These are phyloP conservation scores for Xestia ashworthii DNA, from an alignment of 2,888 invertebrate genomes.

Conservation along the genomic window DNA sequence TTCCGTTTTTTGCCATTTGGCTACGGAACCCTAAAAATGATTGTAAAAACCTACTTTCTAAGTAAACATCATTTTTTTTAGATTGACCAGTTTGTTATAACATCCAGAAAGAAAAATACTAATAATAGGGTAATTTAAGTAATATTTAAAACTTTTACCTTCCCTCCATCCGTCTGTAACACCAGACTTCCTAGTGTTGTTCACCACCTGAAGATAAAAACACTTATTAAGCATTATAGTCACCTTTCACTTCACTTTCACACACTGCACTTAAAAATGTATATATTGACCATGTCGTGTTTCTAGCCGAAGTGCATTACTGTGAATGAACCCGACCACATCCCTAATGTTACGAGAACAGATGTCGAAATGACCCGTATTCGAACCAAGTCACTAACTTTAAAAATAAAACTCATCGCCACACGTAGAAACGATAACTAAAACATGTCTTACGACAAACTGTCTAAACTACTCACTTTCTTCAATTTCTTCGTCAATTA, in stretches of 20 bases:
- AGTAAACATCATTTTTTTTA: neutral
- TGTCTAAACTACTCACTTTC: conserved; percentile 57
- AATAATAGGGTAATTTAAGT: neutral
- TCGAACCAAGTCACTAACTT: conserved; percentile 76
- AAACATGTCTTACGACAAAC: conserved; percentile 76
- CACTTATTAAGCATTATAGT: conserved; percentile 68
- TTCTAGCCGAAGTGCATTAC: conserved; percentile 75
- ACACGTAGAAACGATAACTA: conserved; percentile 64
- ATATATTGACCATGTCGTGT: conserved; percentile 81
- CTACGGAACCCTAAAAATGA: too few species aligned
- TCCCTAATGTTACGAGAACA: conserved; percentile 78
- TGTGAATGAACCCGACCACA: conserved; percentile 70
- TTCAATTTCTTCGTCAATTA: conserved; percentile 49
- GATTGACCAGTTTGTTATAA: neutral
- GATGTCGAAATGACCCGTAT: conserved; percentile 84
- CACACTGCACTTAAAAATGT: conserved; percentile 50
- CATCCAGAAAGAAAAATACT: neutral
- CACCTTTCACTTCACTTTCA: conserved; percentile 75
- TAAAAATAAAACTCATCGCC: conserved; percentile 78
- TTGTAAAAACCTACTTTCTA: too few species aligned
- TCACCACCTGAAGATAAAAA: conserved; percentile 90
- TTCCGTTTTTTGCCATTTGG: too few species aligned
- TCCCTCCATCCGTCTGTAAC: conserved; percentile 90
- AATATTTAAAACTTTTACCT: conserved; percentile 74
- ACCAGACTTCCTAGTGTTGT: conserved; percentile 92